Evolutionary conservation across 2,888 invertebrate species (phyloP).

Genomic region (Beris chalybata): DNA sequence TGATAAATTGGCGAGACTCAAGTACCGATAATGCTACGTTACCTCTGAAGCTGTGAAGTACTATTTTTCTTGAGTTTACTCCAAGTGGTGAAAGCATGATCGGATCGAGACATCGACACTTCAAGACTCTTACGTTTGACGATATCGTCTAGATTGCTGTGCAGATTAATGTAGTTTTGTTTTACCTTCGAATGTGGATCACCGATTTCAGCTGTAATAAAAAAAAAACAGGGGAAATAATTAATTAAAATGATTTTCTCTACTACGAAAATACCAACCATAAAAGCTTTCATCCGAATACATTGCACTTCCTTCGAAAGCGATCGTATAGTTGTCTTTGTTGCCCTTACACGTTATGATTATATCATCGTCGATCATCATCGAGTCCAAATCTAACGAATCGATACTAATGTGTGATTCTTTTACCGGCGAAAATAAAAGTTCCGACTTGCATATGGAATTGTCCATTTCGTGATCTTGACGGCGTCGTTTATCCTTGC

Average conservation of each 20-base stretch:
- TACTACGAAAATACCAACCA: constrained; percentile 47
- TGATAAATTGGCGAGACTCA: not conserved
- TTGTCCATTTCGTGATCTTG: constrained; percentile 73
- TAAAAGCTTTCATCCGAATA: constrained; percentile 84
- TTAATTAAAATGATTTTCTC: constrained; percentile 7
- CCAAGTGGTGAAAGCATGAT: constrained; percentile 87
- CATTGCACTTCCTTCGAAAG: constrained; percentile 87
- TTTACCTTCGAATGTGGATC: constrained; percentile 49
- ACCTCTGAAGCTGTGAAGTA: constrained; percentile 67
- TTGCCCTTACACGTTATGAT: constrained; percentile 89
- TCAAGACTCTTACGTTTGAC: constrained; percentile 60
- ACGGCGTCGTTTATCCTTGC: constrained; percentile 47
- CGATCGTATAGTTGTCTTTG: constrained; percentile 93
- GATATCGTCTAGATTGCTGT: constrained; percentile 55
- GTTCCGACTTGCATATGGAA: constrained; percentile 89
- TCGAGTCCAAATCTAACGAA: constrained; percentile 83
- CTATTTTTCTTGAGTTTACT: constrained; percentile 77
- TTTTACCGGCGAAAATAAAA: constrained; percentile 87
- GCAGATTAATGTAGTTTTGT: constrained; percentile 55
- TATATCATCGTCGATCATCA: constrained; percentile 77
- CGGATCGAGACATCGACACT: constrained; percentile 83
- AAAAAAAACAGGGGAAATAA: not conserved
- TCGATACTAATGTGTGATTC: constrained; percentile 84
- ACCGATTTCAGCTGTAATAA: constrained; percentile 49
- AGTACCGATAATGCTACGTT: constrained; percentile 41